A percentile compares a stretch with the other conserved stretches of the same genome.
Conservation (phyloP, 2,113 vertebrate genomes). For the Capreolus pygargus region DNA sequence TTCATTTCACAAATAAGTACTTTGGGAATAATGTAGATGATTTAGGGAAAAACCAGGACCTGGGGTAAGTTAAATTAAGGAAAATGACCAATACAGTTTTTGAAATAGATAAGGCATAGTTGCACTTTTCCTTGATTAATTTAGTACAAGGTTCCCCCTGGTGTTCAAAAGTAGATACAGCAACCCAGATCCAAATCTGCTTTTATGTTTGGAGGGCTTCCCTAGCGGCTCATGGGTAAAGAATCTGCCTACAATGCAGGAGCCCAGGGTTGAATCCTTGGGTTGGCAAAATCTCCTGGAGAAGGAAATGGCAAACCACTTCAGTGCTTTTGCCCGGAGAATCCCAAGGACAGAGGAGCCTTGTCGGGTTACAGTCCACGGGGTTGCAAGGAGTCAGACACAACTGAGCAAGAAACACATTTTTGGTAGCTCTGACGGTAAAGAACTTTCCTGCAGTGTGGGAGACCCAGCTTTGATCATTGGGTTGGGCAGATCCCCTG, state of each 20-base stretch:
- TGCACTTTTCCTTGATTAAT: neutral
- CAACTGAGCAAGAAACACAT: neutral
- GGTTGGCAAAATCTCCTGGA: neutral
- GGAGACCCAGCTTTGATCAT: neutral
- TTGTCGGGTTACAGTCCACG: neutral
- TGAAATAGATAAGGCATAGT: neutral
- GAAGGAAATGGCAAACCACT: neutral
- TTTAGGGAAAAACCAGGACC: neutral
- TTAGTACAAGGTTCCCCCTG: constrained; percentile 25
- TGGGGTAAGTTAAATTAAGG: neutral
- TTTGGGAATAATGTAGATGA: neutral
- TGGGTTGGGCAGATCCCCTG: neutral
- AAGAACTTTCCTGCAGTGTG: neutral
- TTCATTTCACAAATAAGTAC: neutral
- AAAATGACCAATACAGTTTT: neutral
- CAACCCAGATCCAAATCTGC: neutral
- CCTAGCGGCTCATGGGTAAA: neutral
- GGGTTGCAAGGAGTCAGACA: neutral
- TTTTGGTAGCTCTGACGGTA: neutral
- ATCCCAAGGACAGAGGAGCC: neutral
- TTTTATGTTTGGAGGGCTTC: neutral
- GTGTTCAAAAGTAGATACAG: constrained; percentile 16
- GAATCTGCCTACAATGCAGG: neutral
- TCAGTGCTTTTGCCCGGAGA: neutral
- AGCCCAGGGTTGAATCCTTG: neutral